phyloP scores from a whole-genome alignment of 2,888 invertebrate genomes.

The Oeneis ivallda region DNA sequence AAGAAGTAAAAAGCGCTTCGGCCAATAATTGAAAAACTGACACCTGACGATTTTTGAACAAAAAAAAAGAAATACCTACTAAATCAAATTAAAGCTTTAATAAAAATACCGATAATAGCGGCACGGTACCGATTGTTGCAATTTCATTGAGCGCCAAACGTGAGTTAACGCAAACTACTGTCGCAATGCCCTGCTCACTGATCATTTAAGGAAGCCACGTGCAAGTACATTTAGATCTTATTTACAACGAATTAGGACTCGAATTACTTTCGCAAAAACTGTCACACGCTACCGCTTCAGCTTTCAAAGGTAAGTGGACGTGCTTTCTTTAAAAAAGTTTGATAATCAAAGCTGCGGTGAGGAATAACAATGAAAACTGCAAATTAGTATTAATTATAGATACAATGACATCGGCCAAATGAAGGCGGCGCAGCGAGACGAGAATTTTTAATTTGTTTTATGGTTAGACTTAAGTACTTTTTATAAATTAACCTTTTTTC shows the following conservation, averaged over 20 bases:
- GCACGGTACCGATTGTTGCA: slow-evolving; percentile 74
- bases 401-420: slow-evolving; percentile 69
- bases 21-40: slow-evolving; percentile 38
- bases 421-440: slow-evolving; percentile 59
- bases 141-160: slow-evolving; percentile 78
- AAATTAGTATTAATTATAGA: slow-evolving; percentile 78
- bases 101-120: slow-evolving; percentile 74
- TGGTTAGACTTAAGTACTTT: slow-evolving; percentile 38
- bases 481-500: slow-evolving; percentile 19
- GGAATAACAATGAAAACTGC: slow-evolving; percentile 75
- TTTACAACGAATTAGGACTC: slow-evolving; percentile 49
- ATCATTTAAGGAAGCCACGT: slow-evolving; percentile 43
- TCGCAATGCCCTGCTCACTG: slow-evolving; percentile 47
- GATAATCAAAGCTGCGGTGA: slow-evolving; percentile 54
- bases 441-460: slow-evolving; percentile 60
- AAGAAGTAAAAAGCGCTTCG: slow-evolving; percentile 14
- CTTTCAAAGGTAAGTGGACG: slow-evolving; percentile 64
- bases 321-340: slow-evolving; percentile 61
- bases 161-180: slow-evolving; percentile 69
- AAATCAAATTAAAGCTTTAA: slow-evolving; percentile 67
- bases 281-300: slow-evolving; percentile 47
- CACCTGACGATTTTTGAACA: slow-evolving; percentile 56
- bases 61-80: slow-evolving; percentile 56
- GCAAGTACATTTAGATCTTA: slow-evolving; percentile 50
- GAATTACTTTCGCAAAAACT: slow-evolving; percentile 47